Percentiles rank a stretch among this genome's conserved stretches.
phyloP scores from a whole-genome alignment of 1,140 invertebrate species.

The Drosophila persimilis region DNA sequence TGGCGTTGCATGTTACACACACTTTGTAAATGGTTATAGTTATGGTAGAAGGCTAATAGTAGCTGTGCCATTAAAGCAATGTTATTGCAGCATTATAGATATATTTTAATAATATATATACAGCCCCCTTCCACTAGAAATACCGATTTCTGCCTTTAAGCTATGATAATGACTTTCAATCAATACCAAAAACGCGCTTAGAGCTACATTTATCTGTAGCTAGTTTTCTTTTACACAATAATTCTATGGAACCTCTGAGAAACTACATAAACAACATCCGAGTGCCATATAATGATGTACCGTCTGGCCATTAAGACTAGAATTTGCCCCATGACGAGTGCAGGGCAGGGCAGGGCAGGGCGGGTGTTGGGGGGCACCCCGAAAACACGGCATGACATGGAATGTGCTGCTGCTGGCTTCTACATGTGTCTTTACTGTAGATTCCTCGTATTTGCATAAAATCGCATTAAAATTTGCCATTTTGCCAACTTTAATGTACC shows the following conservation, averaged over 20 bases:
- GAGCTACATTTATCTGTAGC: too few relatives aligned
- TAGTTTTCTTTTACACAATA: too few relatives aligned
- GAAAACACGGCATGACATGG: too few relatives aligned
- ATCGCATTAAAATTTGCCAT: slow-evolving; percentile 79
- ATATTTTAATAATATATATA: not conserved
- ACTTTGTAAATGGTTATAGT: slow-evolving; percentile 1
- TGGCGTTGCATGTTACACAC: slow-evolving; percentile 14
- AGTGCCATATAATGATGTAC: slow-evolving; percentile 29
- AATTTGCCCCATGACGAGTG: slow-evolving; percentile 8
- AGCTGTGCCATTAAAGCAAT: not conserved
- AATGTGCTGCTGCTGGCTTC: not conserved
- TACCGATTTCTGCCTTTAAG: too few relatives aligned
- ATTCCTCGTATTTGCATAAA: slow-evolving; percentile 65
- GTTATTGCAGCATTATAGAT: too few relatives aligned
- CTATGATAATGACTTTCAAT: too few relatives aligned
- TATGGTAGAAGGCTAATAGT: not conserved
- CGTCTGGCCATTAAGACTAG: slow-evolving; percentile 17
- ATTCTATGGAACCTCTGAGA: too few relatives aligned
- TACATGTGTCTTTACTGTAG: slow-evolving; percentile 23
- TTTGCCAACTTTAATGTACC: slow-evolving; percentile 79
- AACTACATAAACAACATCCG: slow-evolving; percentile 24
- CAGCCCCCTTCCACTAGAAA: too few relatives aligned
- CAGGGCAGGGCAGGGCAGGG: slow-evolving; percentile 4
- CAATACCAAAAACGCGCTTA: too few relatives aligned
- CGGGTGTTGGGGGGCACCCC: too few relatives aligned